phyloP scores from a whole-genome alignment of 2,113 vertebrate genomes.

The Pangasianodon hypophthalmus region DNA sequence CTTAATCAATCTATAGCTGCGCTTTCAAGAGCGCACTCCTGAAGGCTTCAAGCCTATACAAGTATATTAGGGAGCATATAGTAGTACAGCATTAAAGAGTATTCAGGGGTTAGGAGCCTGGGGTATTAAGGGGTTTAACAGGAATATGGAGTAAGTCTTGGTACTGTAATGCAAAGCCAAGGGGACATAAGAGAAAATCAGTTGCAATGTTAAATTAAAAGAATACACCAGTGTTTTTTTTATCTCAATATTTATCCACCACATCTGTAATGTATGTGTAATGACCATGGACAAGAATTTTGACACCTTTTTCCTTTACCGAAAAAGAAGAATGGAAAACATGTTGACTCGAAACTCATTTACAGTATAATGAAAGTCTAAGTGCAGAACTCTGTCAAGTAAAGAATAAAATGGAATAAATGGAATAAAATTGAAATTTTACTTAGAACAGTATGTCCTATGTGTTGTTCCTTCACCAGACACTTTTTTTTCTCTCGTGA shows the following conservation, averaged over 20 bases:
- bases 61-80: background rate
- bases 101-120: background rate
- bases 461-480: too few species aligned
- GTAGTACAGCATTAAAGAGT: background rate
- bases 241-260: background rate
- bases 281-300: background rate
- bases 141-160: background rate
- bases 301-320: background rate
- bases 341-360: background rate
- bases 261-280: background rate
- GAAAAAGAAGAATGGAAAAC: background rate
- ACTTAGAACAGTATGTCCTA: too few species aligned
- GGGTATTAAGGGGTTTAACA: background rate
- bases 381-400: background rate
- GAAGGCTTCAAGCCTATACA: background rate
- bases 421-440: background rate
- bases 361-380: background rate
- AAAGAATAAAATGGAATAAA: background rate
- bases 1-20: constrained; percentile 30
- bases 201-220: background rate
- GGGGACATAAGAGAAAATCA: background rate
- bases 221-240: background rate
- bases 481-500: too few species aligned
- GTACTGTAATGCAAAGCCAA: background rate
- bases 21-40: background rate